Conservation (phyloP, 1,140 invertebrate species). For the Cydia pomonella region DNA sequence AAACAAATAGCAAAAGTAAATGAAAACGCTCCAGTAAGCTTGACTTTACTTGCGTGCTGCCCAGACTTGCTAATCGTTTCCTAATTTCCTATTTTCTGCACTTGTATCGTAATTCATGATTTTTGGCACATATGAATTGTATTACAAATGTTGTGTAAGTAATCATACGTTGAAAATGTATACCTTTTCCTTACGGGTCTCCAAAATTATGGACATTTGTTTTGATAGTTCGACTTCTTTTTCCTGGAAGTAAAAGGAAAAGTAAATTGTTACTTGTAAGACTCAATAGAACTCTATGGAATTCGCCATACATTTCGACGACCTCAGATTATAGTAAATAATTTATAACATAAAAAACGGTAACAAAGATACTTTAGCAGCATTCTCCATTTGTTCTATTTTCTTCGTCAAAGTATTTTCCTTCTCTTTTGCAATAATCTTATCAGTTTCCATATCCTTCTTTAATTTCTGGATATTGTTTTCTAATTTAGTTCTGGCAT, state of each 20-base stretch:
- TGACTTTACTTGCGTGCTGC: no score
- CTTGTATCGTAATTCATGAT: neutral
- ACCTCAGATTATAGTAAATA: no score
- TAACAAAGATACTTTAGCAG: conserved; percentile 41
- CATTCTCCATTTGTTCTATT: conserved; percentile 48
- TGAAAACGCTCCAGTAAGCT: no score
- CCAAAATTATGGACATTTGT: conserved; percentile 56
- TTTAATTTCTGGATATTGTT: conserved; percentile 43
- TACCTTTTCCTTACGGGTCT: conserved; percentile 62
- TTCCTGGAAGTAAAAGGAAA: conserved; percentile 43
- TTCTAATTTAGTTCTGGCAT: conserved; percentile 50
- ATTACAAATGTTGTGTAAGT: no score
- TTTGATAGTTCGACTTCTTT: conserved; percentile 56
- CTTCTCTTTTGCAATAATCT: conserved; percentile 42
- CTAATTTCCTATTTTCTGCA: no score
- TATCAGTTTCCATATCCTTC: conserved; percentile 48
- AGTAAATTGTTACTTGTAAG: no score
- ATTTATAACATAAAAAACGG: neutral
- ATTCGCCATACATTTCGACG: no score
- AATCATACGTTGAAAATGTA: neutral
- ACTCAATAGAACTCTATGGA: no score
- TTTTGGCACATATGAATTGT: neutral
- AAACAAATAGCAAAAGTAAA: no score
- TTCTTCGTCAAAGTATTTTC: conserved; percentile 39
- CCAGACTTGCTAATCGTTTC: no score